These are phyloP conservation scores for Menidia menidia DNA, from an alignment of 2,797 vertebrate genomes.

Conservation along the genomic window DNA sequence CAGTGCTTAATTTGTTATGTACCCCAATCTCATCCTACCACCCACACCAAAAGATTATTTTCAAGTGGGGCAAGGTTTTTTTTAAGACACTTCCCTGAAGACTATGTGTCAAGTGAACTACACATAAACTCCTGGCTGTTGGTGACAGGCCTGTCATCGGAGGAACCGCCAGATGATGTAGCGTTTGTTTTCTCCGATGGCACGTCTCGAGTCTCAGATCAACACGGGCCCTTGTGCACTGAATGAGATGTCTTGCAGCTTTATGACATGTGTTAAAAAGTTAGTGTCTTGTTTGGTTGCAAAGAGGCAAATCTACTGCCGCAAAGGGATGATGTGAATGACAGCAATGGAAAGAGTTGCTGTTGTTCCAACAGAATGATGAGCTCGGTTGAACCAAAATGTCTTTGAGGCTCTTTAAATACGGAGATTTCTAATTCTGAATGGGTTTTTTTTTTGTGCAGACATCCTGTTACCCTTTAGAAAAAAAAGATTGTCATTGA, in stretches of 20 bases:
- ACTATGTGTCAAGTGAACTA: conserved; percentile 62
- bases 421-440: conserved; percentile 35
- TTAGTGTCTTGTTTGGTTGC: conserved; percentile 73
- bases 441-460: conserved; percentile 47
- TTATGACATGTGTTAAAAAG: conserved; percentile 79
- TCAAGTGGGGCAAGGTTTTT: conserved; percentile 49
- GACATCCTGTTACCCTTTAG: neutral
- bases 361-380: conserved; percentile 63
- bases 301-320: conserved; percentile 72
- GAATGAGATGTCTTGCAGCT: conserved; percentile 78
- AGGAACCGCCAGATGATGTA: conserved; percentile 61
- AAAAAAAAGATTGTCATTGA: conserved; percentile 15
- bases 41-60: conserved; percentile 32
- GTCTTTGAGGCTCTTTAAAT: conserved; percentile 47
- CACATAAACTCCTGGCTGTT: conserved; percentile 59
- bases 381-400: conserved; percentile 62
- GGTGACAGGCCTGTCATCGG: conserved; percentile 62
- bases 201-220: conserved; percentile 70
- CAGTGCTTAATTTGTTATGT: conserved; percentile 70
- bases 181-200: conserved; percentile 62
- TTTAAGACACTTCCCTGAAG: conserved; percentile 56
- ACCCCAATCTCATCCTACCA: conserved; percentile 61
- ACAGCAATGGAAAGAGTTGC: conserved; percentile 69
- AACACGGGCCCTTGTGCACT: conserved; percentile 63
- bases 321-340: conserved; percentile 60